Evolutionary conservation across 2,797 vertebrate species (phyloP), one percentile per base, ranked within the genome.

Genomic region (Enoplosus armatus): DNA sequence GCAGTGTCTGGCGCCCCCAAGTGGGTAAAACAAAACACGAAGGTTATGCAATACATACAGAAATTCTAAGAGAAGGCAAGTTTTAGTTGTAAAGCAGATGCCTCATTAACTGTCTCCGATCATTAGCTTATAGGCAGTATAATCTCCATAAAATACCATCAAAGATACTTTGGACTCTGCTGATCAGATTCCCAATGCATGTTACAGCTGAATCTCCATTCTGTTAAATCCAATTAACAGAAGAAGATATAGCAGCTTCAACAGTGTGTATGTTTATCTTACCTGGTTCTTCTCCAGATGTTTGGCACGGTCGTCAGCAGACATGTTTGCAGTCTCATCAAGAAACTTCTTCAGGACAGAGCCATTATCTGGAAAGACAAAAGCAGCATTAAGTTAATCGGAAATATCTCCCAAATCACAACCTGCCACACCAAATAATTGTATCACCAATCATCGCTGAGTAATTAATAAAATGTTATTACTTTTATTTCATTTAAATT

Each of bases 291-390:
- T 95, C 85, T 98, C 97, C 84, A 99, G 95, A 72, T 94, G 93
- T 87, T 97, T 98, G 71, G 97, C 97, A 85, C 97, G 95, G 54
- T 98, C 98, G 80, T 96, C 97, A 62, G 97, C 93, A 81, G 97
- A 96, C 92, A 98, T 88, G 53, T 91, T 91, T 75, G 95, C 96
- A 0, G 98, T 98, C 81, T 97, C 95, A 70, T 97, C 95, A 7
- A 99, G 95, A 89, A 99, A 99, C 54, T 95, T 96, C 93, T 99
- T 98, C 87, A 99, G 90, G 68, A 94, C 89, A 29, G 98, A 99
- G 12, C 90, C 95, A 75, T 27, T 59, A 2, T 92, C 96, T 96
- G 76, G 66, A 73, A 85, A 29, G 18, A 72, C 8, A 39, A 39
- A 65, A 59, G 3, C 35, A 78, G 18, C 7, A 73, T 51, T 0